Evolutionary conservation across 1,140 invertebrate genomes (phyloP), one percentile per base, ranked within the genome.

Genomic region (Drosophila teissieri): DNA sequence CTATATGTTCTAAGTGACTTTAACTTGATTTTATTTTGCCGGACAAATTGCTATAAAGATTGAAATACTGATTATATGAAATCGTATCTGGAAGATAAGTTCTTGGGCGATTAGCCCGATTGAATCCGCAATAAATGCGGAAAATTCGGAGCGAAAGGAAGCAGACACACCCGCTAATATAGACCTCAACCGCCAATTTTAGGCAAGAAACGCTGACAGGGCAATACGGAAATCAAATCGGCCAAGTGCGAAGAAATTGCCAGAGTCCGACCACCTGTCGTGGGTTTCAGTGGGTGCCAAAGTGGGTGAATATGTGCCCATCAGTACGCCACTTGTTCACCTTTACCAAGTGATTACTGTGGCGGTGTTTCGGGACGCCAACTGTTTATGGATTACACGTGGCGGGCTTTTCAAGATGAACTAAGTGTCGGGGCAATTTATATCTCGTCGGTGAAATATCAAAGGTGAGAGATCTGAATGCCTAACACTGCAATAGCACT

Each of bases 381-480:
- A 83, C 63, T 60, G 48, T 79, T 88, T 86, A 86, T 88, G 80
- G 84, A 63, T 69, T 79, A 77, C 79, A 88, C 84, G 83, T 86
- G 84, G 51, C 45, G n/a, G 55, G 83, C 62, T 83, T 86, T 55
- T 45, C 62, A 79, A 88, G 31, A 74, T 36, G 44, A 53, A 45
- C 4, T n/a, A 24, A 48, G 19, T n/a, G 22, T n/a, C 14, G 14
- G 11, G 44, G 22, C 12, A 55, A 54, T 63, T 55, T 40, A 49
- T 27, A 58, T 73, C 48, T 36, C 42, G 57, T 31, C 65, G 79
- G 63, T 56, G 34, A 68, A 74, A 73, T 64, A 70, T 82, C 40
- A 85, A 82, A 75, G 64, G 62, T 56, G 48, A 44, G 15, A 34
- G 10, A 78, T 63, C 36, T 52, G 24, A 65, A 73, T 48, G 51